Evolutionary conservation across 2,797 vertebrate genomes (phyloP).

Genomic region (Premnoplex brunnescens): DNA sequence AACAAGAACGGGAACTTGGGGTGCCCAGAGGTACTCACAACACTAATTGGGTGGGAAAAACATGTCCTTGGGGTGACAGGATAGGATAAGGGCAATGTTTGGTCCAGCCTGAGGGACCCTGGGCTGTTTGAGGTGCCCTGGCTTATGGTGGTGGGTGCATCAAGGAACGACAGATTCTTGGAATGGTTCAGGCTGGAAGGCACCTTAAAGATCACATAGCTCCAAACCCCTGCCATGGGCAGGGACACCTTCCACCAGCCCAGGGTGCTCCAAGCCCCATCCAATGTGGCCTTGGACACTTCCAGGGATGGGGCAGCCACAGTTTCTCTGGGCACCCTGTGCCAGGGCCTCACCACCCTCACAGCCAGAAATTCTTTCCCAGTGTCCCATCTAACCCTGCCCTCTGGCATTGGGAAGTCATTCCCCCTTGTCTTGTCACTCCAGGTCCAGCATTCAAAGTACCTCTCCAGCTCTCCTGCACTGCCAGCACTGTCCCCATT

Average conservation of each 20-base stretch:
- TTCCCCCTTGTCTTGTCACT: neutral
- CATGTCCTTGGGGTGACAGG: accelerated
- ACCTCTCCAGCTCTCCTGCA: neutral
- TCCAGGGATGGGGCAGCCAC: neutral
- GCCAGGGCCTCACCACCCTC: neutral
- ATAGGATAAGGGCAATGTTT: neutral
- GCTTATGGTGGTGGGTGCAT: neutral
- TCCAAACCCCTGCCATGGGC: neutral
- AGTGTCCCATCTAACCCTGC: accelerated
- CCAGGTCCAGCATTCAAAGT: neutral
- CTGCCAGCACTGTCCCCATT: neutral
- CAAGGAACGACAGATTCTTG: neutral
- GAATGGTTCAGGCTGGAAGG: neutral
- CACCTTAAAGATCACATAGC: accelerated
- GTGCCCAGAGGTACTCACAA: no score
- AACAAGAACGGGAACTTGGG: neutral
- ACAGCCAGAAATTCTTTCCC: accelerated
- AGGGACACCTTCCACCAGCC: neutral
- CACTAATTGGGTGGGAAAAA: neutral
- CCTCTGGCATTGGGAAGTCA: neutral
- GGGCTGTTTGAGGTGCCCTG: neutral
- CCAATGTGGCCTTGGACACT: neutral
- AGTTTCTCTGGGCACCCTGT: neutral
- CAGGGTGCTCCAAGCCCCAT: neutral
- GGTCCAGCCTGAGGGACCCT: accelerated